Percentiles rank a stretch among this genome's conserved stretches.
phyloP scores from a whole-genome alignment of 1,140 invertebrate species.

The Sitophilus oryzae region DNA sequence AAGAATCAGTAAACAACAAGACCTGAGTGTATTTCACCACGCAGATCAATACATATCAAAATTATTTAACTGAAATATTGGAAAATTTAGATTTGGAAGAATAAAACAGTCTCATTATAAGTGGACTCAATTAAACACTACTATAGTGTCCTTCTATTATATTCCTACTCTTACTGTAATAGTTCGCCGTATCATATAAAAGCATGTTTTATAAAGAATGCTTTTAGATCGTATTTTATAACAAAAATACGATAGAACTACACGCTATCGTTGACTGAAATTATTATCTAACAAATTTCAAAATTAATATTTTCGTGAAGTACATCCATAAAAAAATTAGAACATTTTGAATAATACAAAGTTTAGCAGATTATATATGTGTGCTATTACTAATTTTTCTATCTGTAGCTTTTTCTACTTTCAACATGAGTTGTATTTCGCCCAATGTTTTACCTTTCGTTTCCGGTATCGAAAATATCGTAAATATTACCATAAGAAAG shows the following conservation, averaged over 20 bases:
- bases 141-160: too few species aligned
- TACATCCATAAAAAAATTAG: not conserved
- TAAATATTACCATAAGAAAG: slow-evolving; percentile 15
- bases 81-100: too few species aligned
- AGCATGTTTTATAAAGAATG: too few species aligned
- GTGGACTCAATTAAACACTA: too few species aligned
- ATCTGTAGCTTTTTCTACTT: slow-evolving; percentile 17
- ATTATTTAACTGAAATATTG: too few species aligned
- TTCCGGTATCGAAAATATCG: slow-evolving; percentile 21
- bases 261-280: not conserved
- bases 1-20: too few species aligned
- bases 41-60: too few species aligned
- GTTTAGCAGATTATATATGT: too few species aligned
- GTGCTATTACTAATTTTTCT: not conserved
- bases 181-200: too few species aligned
- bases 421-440: slow-evolving; percentile 28
- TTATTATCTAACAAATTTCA: not conserved
- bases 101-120: too few species aligned
- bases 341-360: not conserved
- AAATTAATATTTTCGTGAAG: not conserved
- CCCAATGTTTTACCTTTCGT: slow-evolving; percentile 31
- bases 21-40: too few species aligned
- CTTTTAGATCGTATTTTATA: not conserved
- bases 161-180: too few species aligned
- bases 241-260: not conserved